Percentiles rank a stretch among this genome's conserved stretches.
Conservation (phyloP, 2,888 invertebrate species). For the Chrysopilus asiliformis region DNA sequence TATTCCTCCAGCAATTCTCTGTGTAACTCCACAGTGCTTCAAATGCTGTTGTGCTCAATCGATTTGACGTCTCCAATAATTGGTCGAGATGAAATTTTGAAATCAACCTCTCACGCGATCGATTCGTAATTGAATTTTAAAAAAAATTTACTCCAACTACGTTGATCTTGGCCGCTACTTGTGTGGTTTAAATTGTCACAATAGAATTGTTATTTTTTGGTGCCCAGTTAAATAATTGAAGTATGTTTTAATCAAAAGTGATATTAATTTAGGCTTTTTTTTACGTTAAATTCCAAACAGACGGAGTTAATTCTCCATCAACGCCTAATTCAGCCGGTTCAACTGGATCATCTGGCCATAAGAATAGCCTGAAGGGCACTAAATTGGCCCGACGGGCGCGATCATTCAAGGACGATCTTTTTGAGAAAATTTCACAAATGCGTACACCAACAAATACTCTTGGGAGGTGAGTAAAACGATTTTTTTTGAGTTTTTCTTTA, state of each 20-base stretch:
- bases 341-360: constrained; percentile 43
- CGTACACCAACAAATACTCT: constrained; percentile 53
- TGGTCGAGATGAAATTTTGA: too few relatives aligned
- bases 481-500: constrained; percentile 1
- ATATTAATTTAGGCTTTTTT: not conserved
- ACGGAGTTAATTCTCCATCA: constrained; percentile 29
- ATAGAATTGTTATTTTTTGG: not conserved
- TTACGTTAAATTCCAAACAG: constrained; percentile 2
- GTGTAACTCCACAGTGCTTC: too few relatives aligned
- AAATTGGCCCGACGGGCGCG: constrained; percentile 77
- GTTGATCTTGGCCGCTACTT: not conserved
- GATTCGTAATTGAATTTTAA: too few relatives aligned
- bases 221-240: not conserved
- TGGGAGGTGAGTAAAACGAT: constrained; percentile 26
- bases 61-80: too few relatives aligned
- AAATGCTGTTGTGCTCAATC: too few relatives aligned
- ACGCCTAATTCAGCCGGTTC: constrained; percentile 28
- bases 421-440: constrained; percentile 83
- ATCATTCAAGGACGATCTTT: constrained; percentile 84
- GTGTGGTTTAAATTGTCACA: not conserved
- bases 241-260: not conserved
- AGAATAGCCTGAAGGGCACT: constrained; percentile 65
- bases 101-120: too few relatives aligned
- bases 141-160: too few relatives aligned
- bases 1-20: too few relatives aligned